A percentile compares a stretch with the other conserved stretches of the same genome.
Conservation (phyloP, 1,140 invertebrate species). For the Arctopsyche grandis region DNA sequence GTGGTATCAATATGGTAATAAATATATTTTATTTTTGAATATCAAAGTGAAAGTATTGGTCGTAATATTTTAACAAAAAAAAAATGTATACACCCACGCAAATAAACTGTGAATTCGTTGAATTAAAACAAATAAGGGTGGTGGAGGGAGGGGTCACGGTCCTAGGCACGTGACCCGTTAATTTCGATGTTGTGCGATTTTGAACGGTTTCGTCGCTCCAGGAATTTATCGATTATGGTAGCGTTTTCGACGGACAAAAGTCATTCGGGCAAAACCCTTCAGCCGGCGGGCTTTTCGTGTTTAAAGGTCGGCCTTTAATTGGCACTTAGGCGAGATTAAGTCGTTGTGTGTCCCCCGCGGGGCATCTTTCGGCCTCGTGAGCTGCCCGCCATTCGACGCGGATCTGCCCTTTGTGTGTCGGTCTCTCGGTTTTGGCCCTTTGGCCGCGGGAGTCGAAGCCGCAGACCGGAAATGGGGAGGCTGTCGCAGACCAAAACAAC, state of each 20-base stretch:
- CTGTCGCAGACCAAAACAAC: no score
- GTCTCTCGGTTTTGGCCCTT: not conserved
- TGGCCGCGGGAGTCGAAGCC: not conserved
- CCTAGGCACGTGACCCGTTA: not conserved
- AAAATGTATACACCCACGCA: no score
- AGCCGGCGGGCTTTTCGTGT: conserved; percentile 24
- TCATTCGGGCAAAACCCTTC: conserved; percentile 9
- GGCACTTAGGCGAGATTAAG: conserved; percentile 51
- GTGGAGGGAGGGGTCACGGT: not conserved
- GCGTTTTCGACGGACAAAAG: conserved; percentile 30
- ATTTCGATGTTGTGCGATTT: not conserved
- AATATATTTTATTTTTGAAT: no score
- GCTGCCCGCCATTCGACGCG: not conserved
- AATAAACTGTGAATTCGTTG: no score
- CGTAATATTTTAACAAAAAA: no score
- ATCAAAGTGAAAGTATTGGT: no score
- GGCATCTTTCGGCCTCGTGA: conserved; percentile 17
- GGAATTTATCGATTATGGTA: conserved; percentile 28
- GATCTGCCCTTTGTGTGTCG: conserved; percentile 25
- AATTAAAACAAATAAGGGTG: not conserved
- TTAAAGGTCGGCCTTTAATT: conserved; percentile 47
- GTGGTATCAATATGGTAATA: no score
- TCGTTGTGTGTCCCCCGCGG: conserved; percentile 39
- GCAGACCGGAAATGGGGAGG: not conserved
- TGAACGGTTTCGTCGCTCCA: not conserved